Conservation (phyloP, 2,113 vertebrate species). For the Dipodomys stephensi region DNA sequence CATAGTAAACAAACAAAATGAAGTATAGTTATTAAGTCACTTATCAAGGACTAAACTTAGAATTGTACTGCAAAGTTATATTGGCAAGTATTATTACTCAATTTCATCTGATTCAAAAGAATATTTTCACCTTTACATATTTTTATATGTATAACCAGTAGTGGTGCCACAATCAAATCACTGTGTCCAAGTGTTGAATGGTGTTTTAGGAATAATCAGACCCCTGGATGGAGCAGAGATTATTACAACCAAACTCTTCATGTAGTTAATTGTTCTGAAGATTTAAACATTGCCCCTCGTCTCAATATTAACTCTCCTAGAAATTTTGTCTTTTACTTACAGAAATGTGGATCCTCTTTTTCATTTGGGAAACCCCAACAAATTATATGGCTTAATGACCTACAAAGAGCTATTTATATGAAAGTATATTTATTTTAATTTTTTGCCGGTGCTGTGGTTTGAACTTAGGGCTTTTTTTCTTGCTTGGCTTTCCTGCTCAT, state of each 20-base stretch:
- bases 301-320: neutral
- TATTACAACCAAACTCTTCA: neutral
- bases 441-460: no score
- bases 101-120: neutral
- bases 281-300: neutral
- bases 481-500: no score
- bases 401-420: slow-evolving; percentile 28
- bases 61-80: neutral
- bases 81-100: neutral
- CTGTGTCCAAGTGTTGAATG: neutral
- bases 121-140: neutral
- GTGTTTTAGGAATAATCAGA: neutral
- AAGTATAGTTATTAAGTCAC: neutral
- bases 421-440: neutral
- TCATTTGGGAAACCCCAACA: neutral
- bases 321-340: slow-evolving; percentile 26
- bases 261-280: neutral
- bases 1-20: neutral
- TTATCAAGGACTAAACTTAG: neutral
- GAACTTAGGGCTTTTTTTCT: no score
- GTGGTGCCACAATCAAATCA: neutral
- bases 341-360: slow-evolving; percentile 11
- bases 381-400: slow-evolving; percentile 38
- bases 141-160: slow-evolving; percentile 12
- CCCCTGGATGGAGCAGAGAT: neutral